Percentiles rank a stretch among this genome's conserved stretches.
Evolutionary conservation across 2,113 vertebrate genomes (phyloP).

Genomic region (Actenoides hombroni): DNA sequence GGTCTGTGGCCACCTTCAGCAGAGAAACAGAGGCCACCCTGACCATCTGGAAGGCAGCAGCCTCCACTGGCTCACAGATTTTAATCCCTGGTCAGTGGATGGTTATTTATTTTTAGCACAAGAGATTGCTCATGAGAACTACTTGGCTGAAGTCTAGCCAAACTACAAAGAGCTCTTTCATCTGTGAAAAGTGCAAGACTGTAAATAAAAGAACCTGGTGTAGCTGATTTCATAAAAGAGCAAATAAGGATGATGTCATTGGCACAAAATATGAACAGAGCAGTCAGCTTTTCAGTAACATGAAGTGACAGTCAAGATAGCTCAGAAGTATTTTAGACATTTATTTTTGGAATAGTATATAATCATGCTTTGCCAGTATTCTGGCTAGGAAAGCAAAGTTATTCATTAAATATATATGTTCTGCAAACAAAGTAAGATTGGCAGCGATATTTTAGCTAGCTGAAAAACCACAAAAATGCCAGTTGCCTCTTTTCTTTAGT

Average conservation of each 20-base stretch:
- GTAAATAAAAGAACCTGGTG: not conserved
- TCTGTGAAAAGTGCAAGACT: not conserved
- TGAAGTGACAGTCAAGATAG: not conserved
- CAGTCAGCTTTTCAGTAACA: slow-evolving; percentile 33
- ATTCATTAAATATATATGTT: slow-evolving; percentile 14
- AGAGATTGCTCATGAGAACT: not conserved
- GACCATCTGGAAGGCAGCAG: not conserved
- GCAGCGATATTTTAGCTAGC: not conserved
- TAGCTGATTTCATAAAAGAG: not conserved
- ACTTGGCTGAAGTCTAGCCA: not conserved
- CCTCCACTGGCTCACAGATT: not conserved
- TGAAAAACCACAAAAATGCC: not conserved
- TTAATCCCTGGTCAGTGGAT: not conserved
- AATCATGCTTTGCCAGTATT: not conserved
- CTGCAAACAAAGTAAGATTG: not conserved
- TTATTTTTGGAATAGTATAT: not conserved
- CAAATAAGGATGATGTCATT: not conserved
- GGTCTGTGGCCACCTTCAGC: not conserved
- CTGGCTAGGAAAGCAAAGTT: not conserved
- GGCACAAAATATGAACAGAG: not conserved
- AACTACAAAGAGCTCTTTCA: not conserved
- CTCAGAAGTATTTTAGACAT: slow-evolving; percentile 2
- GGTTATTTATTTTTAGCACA: not conserved
- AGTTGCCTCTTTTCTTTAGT: not conserved
- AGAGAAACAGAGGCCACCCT: not conserved